Base-by-base conservation (phyloP, 1,140 invertebrate species). In the Drusus annulatus region DNA sequence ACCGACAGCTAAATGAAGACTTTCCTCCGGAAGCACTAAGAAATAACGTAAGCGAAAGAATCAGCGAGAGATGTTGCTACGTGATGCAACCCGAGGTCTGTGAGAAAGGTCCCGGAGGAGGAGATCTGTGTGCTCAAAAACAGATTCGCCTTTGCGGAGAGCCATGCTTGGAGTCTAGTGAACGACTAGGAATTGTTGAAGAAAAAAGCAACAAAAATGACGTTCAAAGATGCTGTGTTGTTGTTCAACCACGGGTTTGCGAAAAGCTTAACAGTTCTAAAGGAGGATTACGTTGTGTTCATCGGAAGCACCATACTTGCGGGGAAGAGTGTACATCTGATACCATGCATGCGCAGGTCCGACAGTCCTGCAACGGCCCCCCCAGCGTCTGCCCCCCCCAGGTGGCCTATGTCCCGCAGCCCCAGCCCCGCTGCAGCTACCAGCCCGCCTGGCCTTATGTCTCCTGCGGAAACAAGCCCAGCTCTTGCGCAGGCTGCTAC, bases 401-500 rank as follows among this genome's bases (percentile, higher is more conserved):
- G 13, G 54, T 83, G 13, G 63, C 54, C n/a, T 84, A 84, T 36
- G 56, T 84, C n/a, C 83, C 83, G 15, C 81, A 84, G 60, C 83
- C 83, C 0, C 45, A 23, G 15, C 81, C 81, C 0, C 71, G 68
- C 6, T 84, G 83, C 63, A 23, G 28, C 5, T 83, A 84, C 45
- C 52, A 52, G 21, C 54, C 52, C 4, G 17, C 25, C 19, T 84
- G 83, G 83, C 83, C 83, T 16, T 84, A 81, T 68, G 83, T 84
- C 0, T 54, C 62, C 0, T 84, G 83, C 77, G 83, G 79, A 3
- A 16, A 0, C 10, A 68, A 62, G 60, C 19, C 50, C 10, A 50
- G 17, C 4, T 36, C 77, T 2, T 84, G 83, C 60, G 79, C 52
- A 16, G 83, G 83, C 13, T 84, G 83, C 77, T 84, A 84, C 69